A percentile compares a stretch with the other conserved stretches of the same genome.
Evolutionary conservation across 1,140 invertebrate genomes (phyloP).

Genomic region (Pissodes strobi): DNA sequence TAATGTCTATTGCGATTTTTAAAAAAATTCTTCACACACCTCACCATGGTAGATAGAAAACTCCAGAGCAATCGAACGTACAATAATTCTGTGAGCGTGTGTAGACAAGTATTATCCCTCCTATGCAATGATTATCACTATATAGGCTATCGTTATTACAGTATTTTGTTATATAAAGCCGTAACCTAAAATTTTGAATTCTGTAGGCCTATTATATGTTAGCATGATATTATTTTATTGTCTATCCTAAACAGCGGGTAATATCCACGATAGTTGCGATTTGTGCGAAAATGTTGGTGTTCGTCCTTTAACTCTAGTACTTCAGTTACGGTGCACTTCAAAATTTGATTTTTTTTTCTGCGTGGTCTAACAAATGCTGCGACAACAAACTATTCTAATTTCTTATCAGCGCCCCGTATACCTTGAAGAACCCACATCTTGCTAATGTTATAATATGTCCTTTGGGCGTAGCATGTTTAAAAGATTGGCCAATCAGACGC

Average conservation of each 20-base stretch:
- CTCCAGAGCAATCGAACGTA: no score
- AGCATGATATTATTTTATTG: neutral
- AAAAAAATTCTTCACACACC: no score
- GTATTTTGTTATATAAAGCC: no score
- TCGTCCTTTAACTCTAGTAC: slow-evolving; percentile 3
- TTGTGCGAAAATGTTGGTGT: slow-evolving; percentile 11
- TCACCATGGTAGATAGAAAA: no score
- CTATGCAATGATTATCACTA: no score
- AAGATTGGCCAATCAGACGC: no score
- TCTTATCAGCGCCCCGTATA: neutral
- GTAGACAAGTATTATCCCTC: no score
- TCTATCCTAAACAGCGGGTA: neutral
- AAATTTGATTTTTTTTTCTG: slow-evolving; percentile 20
- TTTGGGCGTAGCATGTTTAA: neutral
- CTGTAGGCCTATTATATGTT: neutral
- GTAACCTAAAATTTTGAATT: neutral
- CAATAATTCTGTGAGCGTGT: no score
- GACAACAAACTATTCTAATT: slow-evolving; percentile 9
- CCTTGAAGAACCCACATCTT: neutral
- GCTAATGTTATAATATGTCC: slow-evolving; percentile 1
- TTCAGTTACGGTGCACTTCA: neutral
- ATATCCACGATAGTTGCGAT: neutral
- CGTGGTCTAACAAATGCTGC: slow-evolving; percentile 6
- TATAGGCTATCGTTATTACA: no score
- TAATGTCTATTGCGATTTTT: neutral